Percentiles rank a stretch among this genome's conserved stretches.
These are phyloP conservation scores for Nibea coibor DNA, from an alignment of 2,113 vertebrate species.

Conservation along the genomic window DNA sequence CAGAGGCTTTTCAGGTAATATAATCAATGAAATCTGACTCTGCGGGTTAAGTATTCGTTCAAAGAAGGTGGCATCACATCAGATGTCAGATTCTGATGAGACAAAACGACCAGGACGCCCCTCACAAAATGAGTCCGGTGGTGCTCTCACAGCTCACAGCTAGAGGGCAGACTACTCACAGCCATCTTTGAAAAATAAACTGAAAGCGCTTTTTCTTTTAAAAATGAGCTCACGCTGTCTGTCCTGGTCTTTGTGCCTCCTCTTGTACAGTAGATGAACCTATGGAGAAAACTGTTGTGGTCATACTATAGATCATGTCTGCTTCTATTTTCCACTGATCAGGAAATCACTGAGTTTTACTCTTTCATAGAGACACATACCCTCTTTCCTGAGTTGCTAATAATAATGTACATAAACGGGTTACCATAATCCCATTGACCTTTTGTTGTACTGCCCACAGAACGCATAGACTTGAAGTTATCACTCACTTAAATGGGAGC, in stretches of 20 bases:
- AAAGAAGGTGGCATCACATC: not conserved
- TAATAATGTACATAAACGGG: constrained; percentile 44
- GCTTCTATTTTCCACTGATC: constrained; percentile 28
- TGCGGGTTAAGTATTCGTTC: too few relatives aligned
- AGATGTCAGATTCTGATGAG: too few relatives aligned
- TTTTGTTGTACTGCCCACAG: constrained; percentile 23
- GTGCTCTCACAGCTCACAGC: constrained; percentile 22
- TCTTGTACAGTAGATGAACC: not conserved
- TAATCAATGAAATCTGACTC: not conserved
- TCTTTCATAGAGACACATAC: constrained; percentile 44
- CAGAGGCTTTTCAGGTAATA: not conserved
- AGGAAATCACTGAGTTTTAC: constrained; percentile 29
- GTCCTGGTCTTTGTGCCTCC: not conserved
- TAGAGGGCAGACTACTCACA: constrained; percentile 48
- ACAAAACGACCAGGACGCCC: not conserved
- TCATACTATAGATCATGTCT: constrained; percentile 7
- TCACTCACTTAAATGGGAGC: not conserved
- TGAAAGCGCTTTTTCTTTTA: not conserved
- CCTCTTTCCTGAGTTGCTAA: constrained; percentile 20
- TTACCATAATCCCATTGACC: constrained; percentile 35
- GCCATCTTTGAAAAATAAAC: not conserved
- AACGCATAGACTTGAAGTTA: not conserved
- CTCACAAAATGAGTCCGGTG: not conserved
- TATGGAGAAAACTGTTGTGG: constrained; percentile 6
- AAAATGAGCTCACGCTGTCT: too few relatives aligned